Conservation (phyloP, 2,113 vertebrate genomes). For the Hypomesus transpacificus region DNA sequence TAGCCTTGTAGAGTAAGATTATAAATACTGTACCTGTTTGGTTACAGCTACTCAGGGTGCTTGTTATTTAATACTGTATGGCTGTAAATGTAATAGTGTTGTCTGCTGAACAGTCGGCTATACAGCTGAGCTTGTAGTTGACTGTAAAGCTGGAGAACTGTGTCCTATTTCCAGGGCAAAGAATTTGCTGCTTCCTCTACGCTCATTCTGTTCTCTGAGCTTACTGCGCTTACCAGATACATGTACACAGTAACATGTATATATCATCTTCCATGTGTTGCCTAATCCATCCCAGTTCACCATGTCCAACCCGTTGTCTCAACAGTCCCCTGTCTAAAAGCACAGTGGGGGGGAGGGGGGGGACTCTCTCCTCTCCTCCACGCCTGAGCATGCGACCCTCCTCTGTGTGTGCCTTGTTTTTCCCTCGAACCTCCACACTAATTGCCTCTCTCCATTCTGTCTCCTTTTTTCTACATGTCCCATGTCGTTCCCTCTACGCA, state of each 20-base stretch:
- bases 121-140: no score
- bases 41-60: no score
- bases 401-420: neutral
- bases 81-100: no score
- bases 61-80: no score
- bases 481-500: constrained; percentile 32
- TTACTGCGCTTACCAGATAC: constrained; percentile 25
- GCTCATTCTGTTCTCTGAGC: neutral
- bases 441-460: constrained; percentile 78
- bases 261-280: constrained; percentile 40
- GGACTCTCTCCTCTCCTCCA: neutral
- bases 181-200: neutral
- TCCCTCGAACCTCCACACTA: constrained; percentile 69
- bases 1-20: no score
- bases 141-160: neutral
- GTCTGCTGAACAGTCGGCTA: no score
- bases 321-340: constrained; percentile 32
- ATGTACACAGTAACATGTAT: constrained; percentile 16
- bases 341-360: constrained; percentile 21
- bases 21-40: no score
- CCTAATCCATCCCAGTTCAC: constrained; percentile 40
- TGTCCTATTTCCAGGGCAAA: neutral
- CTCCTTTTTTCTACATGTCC: constrained; percentile 47
- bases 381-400: neutral
- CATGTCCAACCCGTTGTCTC: constrained; percentile 38